These are phyloP conservation scores for Notocelia uddmanniana DNA, from an alignment of 2,888 invertebrate genomes.

Conservation along the genomic window DNA sequence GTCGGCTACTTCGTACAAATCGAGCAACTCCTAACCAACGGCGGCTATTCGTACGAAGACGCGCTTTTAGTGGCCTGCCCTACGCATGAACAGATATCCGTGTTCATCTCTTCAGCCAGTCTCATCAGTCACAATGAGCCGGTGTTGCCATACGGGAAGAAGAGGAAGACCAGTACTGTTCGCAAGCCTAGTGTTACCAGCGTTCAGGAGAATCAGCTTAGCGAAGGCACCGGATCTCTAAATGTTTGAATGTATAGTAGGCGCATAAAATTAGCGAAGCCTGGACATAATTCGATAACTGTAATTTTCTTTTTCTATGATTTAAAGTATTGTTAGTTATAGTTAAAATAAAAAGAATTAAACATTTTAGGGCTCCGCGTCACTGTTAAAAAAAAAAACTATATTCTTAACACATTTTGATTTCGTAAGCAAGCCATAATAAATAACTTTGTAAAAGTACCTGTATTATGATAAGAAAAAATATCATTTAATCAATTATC, in stretches of 20 bases:
- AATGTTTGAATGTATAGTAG: slow-evolving; percentile 34
- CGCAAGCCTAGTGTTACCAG: slow-evolving; percentile 72
- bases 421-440: too few species aligned
- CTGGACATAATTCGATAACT: too few species aligned
- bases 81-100: slow-evolving; percentile 96
- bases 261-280: too few species aligned
- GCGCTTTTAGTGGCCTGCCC: slow-evolving; percentile 95
- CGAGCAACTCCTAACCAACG: slow-evolving; percentile 90
- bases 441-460: too few species aligned
- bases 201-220: slow-evolving; percentile 60
- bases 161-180: slow-evolving; percentile 66
- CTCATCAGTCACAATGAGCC: slow-evolving; percentile 84
- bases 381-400: too few species aligned
- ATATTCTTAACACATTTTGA: too few species aligned
- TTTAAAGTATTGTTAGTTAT: too few species aligned
- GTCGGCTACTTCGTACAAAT: slow-evolving; percentile 95
- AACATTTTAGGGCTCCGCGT: too few species aligned
- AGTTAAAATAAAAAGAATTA: too few species aligned
- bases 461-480: too few species aligned
- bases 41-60: slow-evolving; percentile 93
- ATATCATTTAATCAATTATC: too few species aligned
- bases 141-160: slow-evolving; percentile 78
- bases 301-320: too few species aligned
- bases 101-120: slow-evolving; percentile 93
- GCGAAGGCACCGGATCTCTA: slow-evolving; percentile 47